Evolutionary conservation across 2,888 invertebrate genomes (phyloP).

Genomic region (Baronia brevicornis): DNA sequence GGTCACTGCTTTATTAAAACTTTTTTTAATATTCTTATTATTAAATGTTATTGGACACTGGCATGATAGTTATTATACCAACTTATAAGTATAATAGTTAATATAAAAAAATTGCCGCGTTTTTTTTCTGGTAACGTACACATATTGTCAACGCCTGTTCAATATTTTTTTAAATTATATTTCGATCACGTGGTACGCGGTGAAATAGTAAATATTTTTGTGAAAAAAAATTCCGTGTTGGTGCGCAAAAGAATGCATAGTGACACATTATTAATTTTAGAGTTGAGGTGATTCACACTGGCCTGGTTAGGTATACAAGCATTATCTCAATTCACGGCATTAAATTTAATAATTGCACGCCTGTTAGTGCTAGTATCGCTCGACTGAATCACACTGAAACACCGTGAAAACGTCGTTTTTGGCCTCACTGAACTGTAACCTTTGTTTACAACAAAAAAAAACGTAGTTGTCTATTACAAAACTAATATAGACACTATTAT

Average conservation of each 20-base stretch:
- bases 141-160: too few relatives aligned
- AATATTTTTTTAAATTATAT: constrained; percentile 23
- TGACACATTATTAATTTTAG: constrained; percentile 34
- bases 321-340: constrained; percentile 52
- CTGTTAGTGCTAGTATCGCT: constrained; percentile 17
- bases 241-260: constrained; percentile 27
- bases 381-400: too few relatives aligned
- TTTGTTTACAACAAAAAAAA: too few relatives aligned
- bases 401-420: too few relatives aligned
- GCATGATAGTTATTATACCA: too few relatives aligned
- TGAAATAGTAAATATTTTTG: constrained; percentile 28
- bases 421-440: constrained; percentile 14
- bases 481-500: too few relatives aligned
- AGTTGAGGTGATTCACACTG: constrained; percentile 47
- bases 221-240: constrained; percentile 25
- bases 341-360: constrained; percentile 44
- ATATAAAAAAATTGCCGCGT: constrained; percentile 22
- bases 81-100: constrained; percentile 30
- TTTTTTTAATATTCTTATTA: too few relatives aligned
- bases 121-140: constrained; percentile 19
- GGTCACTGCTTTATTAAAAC: too few relatives aligned
- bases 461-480: too few relatives aligned
- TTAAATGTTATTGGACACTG: too few relatives aligned
- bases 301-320: constrained; percentile 36
- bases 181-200: constrained; percentile 10